Conservation (phyloP, 2,888 invertebrate species). For the Kryphioiulus occultus region DNA sequence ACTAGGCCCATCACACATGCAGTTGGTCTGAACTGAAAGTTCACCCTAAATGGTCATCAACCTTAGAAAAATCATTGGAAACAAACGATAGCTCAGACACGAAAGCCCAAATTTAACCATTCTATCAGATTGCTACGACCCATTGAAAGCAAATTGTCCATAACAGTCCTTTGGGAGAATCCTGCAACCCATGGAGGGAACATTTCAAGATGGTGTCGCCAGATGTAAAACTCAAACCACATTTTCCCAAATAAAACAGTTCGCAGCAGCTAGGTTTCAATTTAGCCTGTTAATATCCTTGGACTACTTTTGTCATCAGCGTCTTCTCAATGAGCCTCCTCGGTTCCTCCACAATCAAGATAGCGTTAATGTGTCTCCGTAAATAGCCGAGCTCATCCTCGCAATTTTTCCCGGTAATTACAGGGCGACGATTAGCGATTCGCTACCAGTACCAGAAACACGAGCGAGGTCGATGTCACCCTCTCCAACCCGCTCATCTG, state of each 20-base stretch:
- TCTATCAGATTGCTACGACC: not conserved
- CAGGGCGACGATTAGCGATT: not conserved
- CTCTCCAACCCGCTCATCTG: too few relatives aligned
- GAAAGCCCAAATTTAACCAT: not conserved
- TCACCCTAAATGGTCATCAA: not conserved
- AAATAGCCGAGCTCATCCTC: not conserved
- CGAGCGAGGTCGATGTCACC: not conserved
- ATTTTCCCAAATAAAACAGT: not conserved
- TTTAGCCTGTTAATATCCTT: not conserved
- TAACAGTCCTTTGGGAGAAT: not conserved
- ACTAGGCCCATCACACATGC: too few relatives aligned
- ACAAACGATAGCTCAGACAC: too few relatives aligned
- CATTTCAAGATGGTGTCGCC: not conserved
- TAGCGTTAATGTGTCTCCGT: not conserved
- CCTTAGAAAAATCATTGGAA: not conserved
- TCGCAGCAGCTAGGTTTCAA: not conserved
- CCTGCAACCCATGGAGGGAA: not conserved
- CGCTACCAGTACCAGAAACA: not conserved
- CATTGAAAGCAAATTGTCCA: not conserved
- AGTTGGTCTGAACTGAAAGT: too few relatives aligned
- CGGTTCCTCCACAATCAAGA: not conserved
- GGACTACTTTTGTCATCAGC: slow-evolving; percentile 6
- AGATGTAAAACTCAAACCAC: not conserved
- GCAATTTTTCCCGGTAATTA: not conserved
- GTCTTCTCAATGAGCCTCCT: not conserved